phyloP scores from a whole-genome alignment of 2,797 vertebrate genomes.

The Urocyon cinereoargenteus region DNA sequence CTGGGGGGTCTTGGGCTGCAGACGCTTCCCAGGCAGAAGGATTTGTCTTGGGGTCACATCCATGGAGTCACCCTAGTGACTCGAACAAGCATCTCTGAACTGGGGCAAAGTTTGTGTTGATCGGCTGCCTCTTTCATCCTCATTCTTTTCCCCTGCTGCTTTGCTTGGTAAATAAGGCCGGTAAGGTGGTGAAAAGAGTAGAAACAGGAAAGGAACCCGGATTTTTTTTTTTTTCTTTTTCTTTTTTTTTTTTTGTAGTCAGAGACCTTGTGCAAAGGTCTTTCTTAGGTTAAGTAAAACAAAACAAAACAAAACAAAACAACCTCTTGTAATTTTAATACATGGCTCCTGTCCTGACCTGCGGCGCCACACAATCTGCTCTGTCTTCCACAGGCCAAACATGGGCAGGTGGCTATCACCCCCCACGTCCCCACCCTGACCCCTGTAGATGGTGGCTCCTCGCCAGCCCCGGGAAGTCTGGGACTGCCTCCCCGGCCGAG shows the following conservation, averaged over 20 bases:
- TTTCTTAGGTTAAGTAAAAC: neutral
- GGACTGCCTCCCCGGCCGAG: neutral
- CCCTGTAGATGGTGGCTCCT: neutral
- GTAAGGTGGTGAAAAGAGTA: neutral
- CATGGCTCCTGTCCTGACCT: neutral
- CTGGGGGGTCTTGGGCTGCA: neutral
- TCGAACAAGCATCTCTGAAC: neutral
- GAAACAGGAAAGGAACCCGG: neutral
- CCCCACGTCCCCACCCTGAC: rapidly evolving
- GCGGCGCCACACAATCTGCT: neutral
- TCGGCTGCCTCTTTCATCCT: neutral
- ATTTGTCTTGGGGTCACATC: no score
- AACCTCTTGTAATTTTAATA: neutral
- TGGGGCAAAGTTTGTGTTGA: neutral
- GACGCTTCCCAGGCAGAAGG: neutral
- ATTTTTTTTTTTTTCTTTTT: neutral
- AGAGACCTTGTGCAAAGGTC: neutral
- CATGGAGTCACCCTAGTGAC: no score
- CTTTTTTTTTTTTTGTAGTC: neutral
- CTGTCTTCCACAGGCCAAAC: neutral
- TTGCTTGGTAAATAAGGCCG: neutral
- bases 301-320: neutral
- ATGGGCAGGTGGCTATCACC: neutral
- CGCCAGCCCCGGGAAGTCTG: neutral
- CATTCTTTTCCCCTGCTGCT: neutral